Conservation (phyloP, 2,888 invertebrate genomes). For the Axea sp. region DNA sequence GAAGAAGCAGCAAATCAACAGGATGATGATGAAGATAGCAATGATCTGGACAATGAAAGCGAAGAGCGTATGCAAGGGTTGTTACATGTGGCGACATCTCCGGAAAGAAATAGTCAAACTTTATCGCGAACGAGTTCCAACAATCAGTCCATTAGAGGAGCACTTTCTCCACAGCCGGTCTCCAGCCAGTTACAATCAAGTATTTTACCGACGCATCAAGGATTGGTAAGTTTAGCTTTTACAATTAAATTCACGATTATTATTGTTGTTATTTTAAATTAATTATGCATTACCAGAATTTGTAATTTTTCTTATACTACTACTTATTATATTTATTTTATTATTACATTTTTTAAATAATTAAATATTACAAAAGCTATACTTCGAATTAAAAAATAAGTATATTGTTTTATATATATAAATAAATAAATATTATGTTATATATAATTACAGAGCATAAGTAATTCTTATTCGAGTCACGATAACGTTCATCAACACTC, state of each 20-base stretch:
- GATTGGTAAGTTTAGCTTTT: conserved; percentile 41
- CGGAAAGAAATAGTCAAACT: conserved; percentile 71
- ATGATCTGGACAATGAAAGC: conserved; percentile 79
- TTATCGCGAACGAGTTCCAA: conserved; percentile 67
- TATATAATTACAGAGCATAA: conserved; percentile 47
- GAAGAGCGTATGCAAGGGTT: conserved; percentile 80
- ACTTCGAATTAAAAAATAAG: too few species aligned
- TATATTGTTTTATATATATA: too few species aligned
- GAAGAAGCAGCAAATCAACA: conserved; percentile 87
- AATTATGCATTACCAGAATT: too few species aligned
- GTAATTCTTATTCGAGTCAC: conserved; percentile 66
- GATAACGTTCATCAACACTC: conserved; percentile 67
- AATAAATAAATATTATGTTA: too few species aligned
- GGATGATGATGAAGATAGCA: conserved; percentile 83
- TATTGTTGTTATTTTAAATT: too few species aligned
- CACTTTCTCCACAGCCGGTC: conserved; percentile 75
- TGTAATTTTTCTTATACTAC: too few species aligned
- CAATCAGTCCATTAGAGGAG: conserved; percentile 72
- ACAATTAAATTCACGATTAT: too few species aligned
- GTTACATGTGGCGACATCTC: conserved; percentile 78
- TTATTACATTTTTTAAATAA: too few species aligned
- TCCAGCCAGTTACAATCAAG: conserved; percentile 75
- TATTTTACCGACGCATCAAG: conserved; percentile 72
- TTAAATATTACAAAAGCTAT: too few species aligned
- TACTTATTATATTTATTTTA: too few species aligned